A percentile compares a stretch with the other conserved stretches of the same genome.
Conservation (phyloP, 1,140 invertebrate species). For the Neodiprion virginianus region DNA sequence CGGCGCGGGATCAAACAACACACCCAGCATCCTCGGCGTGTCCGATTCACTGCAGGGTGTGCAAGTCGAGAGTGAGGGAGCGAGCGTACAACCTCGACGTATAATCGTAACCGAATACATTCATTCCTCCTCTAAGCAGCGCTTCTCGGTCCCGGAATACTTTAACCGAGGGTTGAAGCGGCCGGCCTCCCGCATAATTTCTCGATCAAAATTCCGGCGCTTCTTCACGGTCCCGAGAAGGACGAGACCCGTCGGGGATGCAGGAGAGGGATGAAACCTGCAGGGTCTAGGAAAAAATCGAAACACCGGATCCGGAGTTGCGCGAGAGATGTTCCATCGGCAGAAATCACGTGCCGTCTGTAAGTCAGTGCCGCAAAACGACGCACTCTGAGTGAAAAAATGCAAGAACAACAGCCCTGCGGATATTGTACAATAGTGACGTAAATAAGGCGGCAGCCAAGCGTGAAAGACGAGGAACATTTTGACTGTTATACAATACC, state of each 20-base stretch:
- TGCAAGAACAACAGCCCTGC: no score
- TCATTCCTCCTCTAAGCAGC: not conserved
- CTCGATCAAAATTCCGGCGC: slow-evolving; percentile 11
- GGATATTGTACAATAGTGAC: no score
- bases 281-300: no score
- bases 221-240: not conserved
- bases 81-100: not conserved
- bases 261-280: not conserved
- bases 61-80: no score
- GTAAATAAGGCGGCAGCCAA: no score
- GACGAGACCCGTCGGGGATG: not conserved
- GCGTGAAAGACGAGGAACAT: no score
- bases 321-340: not conserved
- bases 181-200: slow-evolving; percentile 12
- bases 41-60: not conserved
- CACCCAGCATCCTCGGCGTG: not conserved
- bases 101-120: slow-evolving; percentile 42
- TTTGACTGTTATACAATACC: no score
- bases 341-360: not conserved
- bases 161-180: slow-evolving; percentile 13
- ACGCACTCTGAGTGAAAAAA: not conserved
- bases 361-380: not conserved
- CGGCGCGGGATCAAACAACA: not conserved
- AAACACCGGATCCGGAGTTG: no score
- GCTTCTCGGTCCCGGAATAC: not conserved